Evolutionary conservation across 2,888 invertebrate genomes (phyloP), one percentile per base, ranked within the genome.

Genomic region (Phorcus lineatus): DNA sequence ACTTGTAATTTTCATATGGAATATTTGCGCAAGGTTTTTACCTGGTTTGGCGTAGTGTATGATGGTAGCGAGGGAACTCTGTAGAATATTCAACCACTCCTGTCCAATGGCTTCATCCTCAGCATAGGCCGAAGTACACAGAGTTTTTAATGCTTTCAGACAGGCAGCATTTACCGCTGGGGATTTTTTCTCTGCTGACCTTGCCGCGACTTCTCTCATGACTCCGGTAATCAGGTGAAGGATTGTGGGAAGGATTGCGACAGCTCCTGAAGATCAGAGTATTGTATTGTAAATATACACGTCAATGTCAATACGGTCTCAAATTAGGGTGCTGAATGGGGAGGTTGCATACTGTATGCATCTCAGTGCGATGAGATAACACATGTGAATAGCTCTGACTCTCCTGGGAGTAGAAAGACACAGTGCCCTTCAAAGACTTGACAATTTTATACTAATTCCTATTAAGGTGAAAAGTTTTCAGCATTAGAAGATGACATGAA

Each of bases 211-310:
- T 94, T 98, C 97, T 87, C 96, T 95, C 54, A 99, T 95, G 47
- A 99, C 96, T 80, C 97, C 97, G 7, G 97, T 97, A 0, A 96
- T 96, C 81, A 99, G 94, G 93, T 96, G 97, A n/a, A 99, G 94
- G 81, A 99, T 95, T 0, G 98, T 97, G 3, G 99, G 99, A 80
- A 99, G 94, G 84, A 99, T 96, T 13, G 97, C 95, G 17, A 97
- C 92, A 0, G 97, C 97, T 22, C 98, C 96, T 95, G 92, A 13
- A 92, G 91, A 24, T 7, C 76, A 24, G 80, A 80, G 31, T 17
- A 22, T n/a, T 17, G 24, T 13, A 9, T 47, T 47, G 47, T 47
- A 1, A 47, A 13, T 13, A 47, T 47, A 36, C 36, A 6, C 7
- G 36, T 36, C 36, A 36, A 36, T 36, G 36, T 36, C 7, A 7